Evolutionary conservation across 2,888 invertebrate species (phyloP).

Genomic region (Drepanosiphum platanoidis): DNA sequence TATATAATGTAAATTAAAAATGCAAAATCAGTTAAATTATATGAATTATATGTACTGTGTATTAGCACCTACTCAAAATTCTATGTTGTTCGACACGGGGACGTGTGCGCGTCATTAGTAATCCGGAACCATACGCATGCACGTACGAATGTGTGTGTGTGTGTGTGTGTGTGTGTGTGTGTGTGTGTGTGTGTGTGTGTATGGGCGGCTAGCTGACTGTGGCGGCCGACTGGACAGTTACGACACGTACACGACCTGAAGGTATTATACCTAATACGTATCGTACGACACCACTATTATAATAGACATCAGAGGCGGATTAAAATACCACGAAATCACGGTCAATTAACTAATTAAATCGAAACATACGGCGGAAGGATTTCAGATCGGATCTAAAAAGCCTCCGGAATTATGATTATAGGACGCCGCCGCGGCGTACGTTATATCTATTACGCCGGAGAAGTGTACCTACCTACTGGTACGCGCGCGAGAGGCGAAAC

Average conservation of each 20-base stretch:
- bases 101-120: not conserved
- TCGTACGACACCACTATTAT: not conserved
- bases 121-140: constrained; percentile 39
- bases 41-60: not conserved
- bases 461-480: not conserved
- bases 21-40: constrained; percentile 12
- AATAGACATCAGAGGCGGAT: constrained; percentile 38
- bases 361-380: not conserved
- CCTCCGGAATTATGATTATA: constrained; percentile 28
- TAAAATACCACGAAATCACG: constrained; percentile 44
- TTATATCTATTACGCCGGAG: not conserved
- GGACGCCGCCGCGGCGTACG: too few relatives aligned
- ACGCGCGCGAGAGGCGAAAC: not conserved
- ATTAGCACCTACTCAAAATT: constrained; percentile 30
- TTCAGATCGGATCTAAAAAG: constrained; percentile 37
- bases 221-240: not conserved
- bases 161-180: too few relatives aligned
- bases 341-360: constrained; percentile 55
- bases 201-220: not conserved
- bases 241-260: not conserved
- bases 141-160: too few relatives aligned
- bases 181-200: too few relatives aligned
- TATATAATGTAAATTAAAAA: constrained; percentile 23
- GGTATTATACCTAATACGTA: too few relatives aligned
- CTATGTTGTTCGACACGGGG: not conserved